phyloP scores from a whole-genome alignment of 2,888 invertebrate species.

The Elaeidobius kamerunicus region DNA sequence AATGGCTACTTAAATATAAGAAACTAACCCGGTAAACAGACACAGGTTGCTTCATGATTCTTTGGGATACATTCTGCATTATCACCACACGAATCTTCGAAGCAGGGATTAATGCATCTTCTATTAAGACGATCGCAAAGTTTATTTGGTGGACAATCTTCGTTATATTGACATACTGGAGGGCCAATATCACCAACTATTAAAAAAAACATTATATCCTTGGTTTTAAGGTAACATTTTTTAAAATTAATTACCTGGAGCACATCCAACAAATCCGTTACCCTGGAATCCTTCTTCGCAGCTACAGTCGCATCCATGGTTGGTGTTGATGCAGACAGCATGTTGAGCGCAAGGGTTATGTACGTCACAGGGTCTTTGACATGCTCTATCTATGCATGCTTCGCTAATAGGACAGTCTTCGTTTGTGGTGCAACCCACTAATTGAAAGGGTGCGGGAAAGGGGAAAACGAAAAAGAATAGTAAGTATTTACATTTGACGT shows the following conservation, averaged over 20 bases:
- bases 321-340: conserved; percentile 83
- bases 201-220: conserved; percentile 13
- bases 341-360: conserved; percentile 81
- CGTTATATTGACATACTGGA: conserved; percentile 82
- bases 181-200: conserved; percentile 44
- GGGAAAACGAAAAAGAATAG: conserved; percentile 8
- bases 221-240: background rate
- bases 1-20: no score
- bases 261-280: conserved; percentile 79
- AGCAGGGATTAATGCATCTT: conserved; percentile 79
- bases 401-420: conserved; percentile 82
- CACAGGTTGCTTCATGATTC: conserved; percentile 74
- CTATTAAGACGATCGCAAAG: conserved; percentile 82
- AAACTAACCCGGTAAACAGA: conserved; percentile 64
- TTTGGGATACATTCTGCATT: conserved; percentile 76
- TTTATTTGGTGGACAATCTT: conserved; percentile 84
- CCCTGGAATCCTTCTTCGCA: conserved; percentile 85
- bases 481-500: conserved; percentile 19
- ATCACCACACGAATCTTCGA: conserved; percentile 75
- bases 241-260: conserved; percentile 64
- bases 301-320: conserved; percentile 83
- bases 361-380: conserved; percentile 83
- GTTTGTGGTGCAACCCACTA: conserved; percentile 84
- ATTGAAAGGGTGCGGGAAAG: conserved; percentile 37
- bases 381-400: conserved; percentile 81